These are phyloP conservation scores for Cydia amplana DNA, from an alignment of 1,140 invertebrate species.

Conservation along the genomic window DNA sequence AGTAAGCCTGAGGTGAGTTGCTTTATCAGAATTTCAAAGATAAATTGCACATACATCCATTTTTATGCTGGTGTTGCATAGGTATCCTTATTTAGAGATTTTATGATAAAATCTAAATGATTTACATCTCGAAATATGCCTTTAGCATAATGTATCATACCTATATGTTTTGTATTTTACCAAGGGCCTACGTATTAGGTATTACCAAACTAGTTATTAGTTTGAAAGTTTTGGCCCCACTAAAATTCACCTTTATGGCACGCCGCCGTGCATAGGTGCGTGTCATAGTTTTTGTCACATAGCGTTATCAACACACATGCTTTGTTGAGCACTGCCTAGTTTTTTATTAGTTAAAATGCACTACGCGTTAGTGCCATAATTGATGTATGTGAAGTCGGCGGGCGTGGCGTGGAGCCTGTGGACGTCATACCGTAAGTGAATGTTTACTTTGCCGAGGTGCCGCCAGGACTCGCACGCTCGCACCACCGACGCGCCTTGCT, in stretches of 20 bases:
- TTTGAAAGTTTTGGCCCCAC: too few relatives aligned
- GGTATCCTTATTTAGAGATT: too few relatives aligned
- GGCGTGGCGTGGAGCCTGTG: neutral
- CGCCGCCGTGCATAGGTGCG: too few relatives aligned
- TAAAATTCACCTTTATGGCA: too few relatives aligned
- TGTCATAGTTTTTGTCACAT: neutral
- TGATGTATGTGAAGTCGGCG: neutral
- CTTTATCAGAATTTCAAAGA: neutral
- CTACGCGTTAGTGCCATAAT: neutral
- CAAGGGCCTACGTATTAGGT: too few relatives aligned
- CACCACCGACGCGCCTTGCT: neutral
- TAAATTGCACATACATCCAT: too few relatives aligned
- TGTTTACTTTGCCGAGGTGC: slow-evolving; percentile 13
- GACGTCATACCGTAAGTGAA: slow-evolving; percentile 10
- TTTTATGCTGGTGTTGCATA: too few relatives aligned
- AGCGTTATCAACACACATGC: neutral
- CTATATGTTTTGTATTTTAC: too few relatives aligned
- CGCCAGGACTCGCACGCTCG: neutral
- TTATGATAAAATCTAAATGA: too few relatives aligned
- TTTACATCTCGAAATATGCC: too few relatives aligned
- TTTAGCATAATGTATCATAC: too few relatives aligned
- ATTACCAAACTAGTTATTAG: too few relatives aligned
- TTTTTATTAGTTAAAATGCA: neutral
- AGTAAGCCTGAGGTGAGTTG: slow-evolving; percentile 60
- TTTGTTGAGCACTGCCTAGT: neutral